Conservation (phyloP, 2,113 vertebrate genomes). For the Spheniscus mendiculus region DNA sequence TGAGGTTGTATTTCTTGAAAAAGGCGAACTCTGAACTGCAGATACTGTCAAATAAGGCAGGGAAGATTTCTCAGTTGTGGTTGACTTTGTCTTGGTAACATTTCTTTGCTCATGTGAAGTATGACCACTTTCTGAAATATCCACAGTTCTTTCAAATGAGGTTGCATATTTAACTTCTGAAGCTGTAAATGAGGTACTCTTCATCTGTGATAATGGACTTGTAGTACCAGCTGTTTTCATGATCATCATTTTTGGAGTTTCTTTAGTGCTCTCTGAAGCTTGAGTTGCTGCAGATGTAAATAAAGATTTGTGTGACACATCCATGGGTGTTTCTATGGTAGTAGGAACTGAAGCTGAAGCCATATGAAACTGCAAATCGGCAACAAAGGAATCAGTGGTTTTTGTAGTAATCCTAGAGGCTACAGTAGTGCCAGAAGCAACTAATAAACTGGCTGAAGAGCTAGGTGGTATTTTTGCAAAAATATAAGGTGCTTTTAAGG, state of each 20-base stretch:
- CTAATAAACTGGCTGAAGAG: conserved; percentile 17
- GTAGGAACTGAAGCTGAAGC: conserved; percentile 20
- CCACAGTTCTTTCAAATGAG: neutral
- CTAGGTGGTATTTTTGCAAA: conserved; percentile 13
- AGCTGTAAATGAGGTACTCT: neutral
- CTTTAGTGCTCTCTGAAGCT: neutral
- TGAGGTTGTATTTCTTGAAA: conserved; percentile 1
- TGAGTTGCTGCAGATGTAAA: neutral
- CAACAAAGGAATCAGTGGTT: neutral
- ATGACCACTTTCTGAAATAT: neutral
- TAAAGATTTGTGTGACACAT: neutral
- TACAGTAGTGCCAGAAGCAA: neutral
- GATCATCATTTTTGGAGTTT: neutral
- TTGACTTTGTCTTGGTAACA: neutral
- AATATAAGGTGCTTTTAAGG: neutral
- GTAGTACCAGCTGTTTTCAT: neutral
- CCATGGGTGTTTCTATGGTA: neutral
- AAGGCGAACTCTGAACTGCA: neutral
- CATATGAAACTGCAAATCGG: neutral
- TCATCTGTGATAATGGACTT: neutral
- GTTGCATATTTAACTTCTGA: conserved; percentile 43
- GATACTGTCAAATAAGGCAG: neutral
- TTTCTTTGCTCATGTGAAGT: neutral
- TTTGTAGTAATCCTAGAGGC: neutral
- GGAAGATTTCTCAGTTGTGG: neutral